A percentile compares a stretch with the other conserved stretches of the same genome.
Conservation (phyloP, 2,797 vertebrate genomes). For the Semaprochilodus insignis region DNA sequence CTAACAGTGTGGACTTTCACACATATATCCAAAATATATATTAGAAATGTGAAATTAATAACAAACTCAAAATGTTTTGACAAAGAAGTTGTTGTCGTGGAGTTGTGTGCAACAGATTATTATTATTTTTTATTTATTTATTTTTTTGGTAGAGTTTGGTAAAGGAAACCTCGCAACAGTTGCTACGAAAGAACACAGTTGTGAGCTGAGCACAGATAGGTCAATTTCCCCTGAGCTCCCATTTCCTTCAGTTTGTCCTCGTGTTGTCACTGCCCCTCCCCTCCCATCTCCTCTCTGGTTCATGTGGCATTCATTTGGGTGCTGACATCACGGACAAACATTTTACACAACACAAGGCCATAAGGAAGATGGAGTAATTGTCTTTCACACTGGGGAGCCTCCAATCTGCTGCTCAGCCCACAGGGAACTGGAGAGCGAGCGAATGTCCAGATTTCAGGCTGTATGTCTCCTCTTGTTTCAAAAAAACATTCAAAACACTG, state of each 20-base stretch:
- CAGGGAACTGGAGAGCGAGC: slow-evolving; percentile 2
- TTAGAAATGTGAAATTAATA: no score
- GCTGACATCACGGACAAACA: slow-evolving; percentile 50
- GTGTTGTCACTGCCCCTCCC: slow-evolving; percentile 39
- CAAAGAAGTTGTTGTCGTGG: no score
- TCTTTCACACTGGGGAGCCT: slow-evolving; percentile 37
- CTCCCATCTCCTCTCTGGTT: slow-evolving; percentile 17
- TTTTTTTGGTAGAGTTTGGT: not conserved
- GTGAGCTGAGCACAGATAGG: not conserved
- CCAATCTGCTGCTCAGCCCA: slow-evolving; percentile 23
- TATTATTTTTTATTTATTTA: no score
- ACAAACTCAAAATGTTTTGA: no score
- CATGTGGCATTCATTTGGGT: slow-evolving; percentile 64
- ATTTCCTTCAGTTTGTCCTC: slow-evolving; percentile 40
- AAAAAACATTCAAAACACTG: not conserved
- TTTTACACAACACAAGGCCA: slow-evolving; percentile 23
- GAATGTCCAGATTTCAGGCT: slow-evolving; percentile 11
- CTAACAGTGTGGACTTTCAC: no score
- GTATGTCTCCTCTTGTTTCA: not conserved
- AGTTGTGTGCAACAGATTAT: not conserved
- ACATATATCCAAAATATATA: no score
- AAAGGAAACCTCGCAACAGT: not conserved
- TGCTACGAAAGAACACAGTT: not conserved
- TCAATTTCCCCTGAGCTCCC: not conserved
- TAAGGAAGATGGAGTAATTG: slow-evolving; percentile 41